Conservation (phyloP, 2,113 vertebrate genomes). For the Centropus bengalensis region DNA sequence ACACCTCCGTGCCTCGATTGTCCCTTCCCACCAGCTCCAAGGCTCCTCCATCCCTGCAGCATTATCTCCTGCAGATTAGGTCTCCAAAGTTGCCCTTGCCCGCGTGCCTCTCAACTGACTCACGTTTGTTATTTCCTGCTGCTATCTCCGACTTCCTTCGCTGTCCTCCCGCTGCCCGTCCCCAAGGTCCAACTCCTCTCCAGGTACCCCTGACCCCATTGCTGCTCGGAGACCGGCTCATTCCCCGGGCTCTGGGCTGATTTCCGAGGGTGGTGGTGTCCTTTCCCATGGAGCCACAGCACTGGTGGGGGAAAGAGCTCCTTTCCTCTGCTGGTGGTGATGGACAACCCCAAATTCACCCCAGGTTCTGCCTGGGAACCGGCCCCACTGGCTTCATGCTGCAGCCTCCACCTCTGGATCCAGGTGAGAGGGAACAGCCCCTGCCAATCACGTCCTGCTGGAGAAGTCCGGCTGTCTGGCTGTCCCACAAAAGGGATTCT, state of each 20-base stretch:
- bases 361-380: neutral
- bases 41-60: neutral
- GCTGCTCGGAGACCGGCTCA: rapidly evolving
- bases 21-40: neutral
- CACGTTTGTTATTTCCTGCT: conserved; percentile 51
- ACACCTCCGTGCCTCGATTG: neutral
- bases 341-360: neutral
- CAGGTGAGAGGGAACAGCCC: rapidly evolving
- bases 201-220: neutral
- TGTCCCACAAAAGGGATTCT: neutral
- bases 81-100: conserved; percentile 8
- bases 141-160: conserved; percentile 15
- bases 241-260: neutral
- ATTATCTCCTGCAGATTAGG: conserved; percentile 12
- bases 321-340: neutral
- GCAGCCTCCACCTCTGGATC: neutral
- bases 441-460: rapidly evolving
- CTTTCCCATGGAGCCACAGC: neutral
- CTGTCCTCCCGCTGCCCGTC: neutral
- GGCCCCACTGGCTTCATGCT: neutral
- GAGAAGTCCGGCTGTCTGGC: neutral
- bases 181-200: neutral
- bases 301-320: neutral
- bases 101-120: neutral
- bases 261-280: neutral